A percentile compares a stretch with the other conserved stretches of the same genome.
phyloP scores from a whole-genome alignment of 2,888 invertebrate species.

The Neria commutata region DNA sequence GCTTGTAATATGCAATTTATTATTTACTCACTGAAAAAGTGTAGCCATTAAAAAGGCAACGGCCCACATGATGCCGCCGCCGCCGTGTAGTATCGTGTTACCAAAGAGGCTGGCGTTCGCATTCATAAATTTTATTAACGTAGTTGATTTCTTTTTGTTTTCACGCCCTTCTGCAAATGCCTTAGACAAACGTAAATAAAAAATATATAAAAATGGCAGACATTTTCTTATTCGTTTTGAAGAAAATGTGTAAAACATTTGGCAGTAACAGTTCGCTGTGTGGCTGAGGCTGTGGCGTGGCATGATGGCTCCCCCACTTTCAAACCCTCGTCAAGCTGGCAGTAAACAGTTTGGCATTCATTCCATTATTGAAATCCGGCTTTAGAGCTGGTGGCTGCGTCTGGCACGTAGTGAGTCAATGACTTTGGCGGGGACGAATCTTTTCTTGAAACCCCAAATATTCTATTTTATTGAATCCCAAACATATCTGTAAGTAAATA shows the following conservation, averaged over 20 bases:
- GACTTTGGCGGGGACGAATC: too few relatives aligned
- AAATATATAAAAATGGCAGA: slow-evolving; percentile 5
- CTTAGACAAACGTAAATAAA: not conserved
- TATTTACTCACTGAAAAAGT: too few relatives aligned
- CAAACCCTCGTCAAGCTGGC: slow-evolving; percentile 47
- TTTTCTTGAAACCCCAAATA: too few relatives aligned
- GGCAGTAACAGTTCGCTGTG: slow-evolving; percentile 30
- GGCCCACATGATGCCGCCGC: too few relatives aligned
- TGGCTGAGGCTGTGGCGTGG: slow-evolving; percentile 12
- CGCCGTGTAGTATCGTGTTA: slow-evolving; percentile 44
- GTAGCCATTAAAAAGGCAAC: too few relatives aligned
- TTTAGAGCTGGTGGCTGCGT: too few relatives aligned
- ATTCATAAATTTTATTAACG: slow-evolving; percentile 54
- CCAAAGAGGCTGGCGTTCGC: slow-evolving; percentile 25
- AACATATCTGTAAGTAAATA: too few relatives aligned
- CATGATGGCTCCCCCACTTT: slow-evolving; percentile 27
- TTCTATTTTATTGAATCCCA: too few relatives aligned
- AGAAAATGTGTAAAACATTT: slow-evolving; percentile 47
- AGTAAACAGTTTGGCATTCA: slow-evolving; percentile 49
- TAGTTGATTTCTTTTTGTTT: slow-evolving; percentile 36
- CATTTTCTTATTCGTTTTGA: slow-evolving; percentile 6
- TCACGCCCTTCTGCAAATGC: slow-evolving; percentile 7
- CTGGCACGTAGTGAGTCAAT: too few relatives aligned
- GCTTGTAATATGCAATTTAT: too few relatives aligned
- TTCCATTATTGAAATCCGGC: slow-evolving; percentile 53